Evolutionary conservation across 35 echinoderm and acorn worm species (phyloP), one percentile per base, ranked within the genome.

Genomic region (Ophioderma brevispina): DNA sequence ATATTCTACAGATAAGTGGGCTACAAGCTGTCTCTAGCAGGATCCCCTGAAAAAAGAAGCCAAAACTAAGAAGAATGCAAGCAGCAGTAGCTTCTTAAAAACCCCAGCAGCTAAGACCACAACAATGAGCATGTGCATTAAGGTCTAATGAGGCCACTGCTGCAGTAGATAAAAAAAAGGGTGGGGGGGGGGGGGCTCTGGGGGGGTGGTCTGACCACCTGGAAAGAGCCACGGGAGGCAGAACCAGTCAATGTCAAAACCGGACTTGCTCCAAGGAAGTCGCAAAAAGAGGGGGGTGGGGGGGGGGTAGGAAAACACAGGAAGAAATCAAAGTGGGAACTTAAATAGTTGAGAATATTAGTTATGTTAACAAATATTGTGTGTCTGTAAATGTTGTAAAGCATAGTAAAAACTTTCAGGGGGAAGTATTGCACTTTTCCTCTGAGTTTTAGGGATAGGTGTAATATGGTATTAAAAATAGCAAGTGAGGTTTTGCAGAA

Each of bases 251-350:
- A 78, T 76, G 41, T 36, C 33, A 17, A 92, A 85, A 37, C 40
- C 31, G 14, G 90, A 92, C 32, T 32, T 92, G 82, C 84, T 92
- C 70, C 28, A 76, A 77, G 81, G 86, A 23, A 82, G 85, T 17
- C 13, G 76, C 32, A 85, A 86, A 55, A 81, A 92, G 82, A 92
- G 86, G 41, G 90, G n/a, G n/a, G n/a, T n/a, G n/a, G n/a, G n/a
- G n/a, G n/a, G n/a, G n/a, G n/a, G n/a, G n/a, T n/a, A n/a, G n/a
- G 86, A 37, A 52, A 92, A 78, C 90, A 92, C 82, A 92, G 76
- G 75, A 92, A 92, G 33, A 37, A 92, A 75, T 86, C 86, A 70
- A 85, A 82, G 81, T 84, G 40, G 63, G 64, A n/a, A n/a, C n/a
- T n/a, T n/a, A n/a, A n/a, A n/a, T n/a, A n/a, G n/a, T n/a, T n/a